phyloP scores from a whole-genome alignment of 2,113 vertebrate genomes.

The Brachypteracias leptosomus region DNA sequence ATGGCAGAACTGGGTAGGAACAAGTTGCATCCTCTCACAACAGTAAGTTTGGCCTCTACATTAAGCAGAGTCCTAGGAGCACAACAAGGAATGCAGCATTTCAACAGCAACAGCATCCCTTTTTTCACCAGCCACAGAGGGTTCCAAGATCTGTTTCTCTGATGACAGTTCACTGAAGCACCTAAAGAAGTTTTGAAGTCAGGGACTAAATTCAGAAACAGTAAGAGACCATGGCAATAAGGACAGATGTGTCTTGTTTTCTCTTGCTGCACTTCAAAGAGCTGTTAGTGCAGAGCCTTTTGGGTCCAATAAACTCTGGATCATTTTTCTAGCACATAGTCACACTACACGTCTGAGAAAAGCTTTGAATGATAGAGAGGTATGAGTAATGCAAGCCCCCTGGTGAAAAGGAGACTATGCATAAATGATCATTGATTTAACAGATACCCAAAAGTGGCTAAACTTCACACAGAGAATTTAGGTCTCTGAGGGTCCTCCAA shows the following conservation, averaged over 20 bases:
- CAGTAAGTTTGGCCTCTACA: background rate
- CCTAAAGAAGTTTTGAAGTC: background rate
- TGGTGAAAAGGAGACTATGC: background rate
- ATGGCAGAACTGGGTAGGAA: background rate
- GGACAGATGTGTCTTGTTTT: background rate
- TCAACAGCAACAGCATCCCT: background rate
- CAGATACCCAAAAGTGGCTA: background rate
- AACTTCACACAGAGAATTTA: background rate
- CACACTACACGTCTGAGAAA: background rate
- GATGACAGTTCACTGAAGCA: background rate
- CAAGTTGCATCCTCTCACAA: background rate
- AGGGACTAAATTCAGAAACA: background rate
- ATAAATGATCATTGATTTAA: background rate
- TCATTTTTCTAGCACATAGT: background rate
- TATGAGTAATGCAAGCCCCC: background rate
- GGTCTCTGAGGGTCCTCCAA: background rate
- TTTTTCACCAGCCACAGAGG: background rate
- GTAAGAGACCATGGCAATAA: background rate
- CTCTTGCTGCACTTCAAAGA: background rate
- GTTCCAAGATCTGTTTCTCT: background rate
- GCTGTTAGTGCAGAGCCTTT: background rate
- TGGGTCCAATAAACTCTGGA: background rate
- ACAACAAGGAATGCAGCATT: background rate
- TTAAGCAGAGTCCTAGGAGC: background rate
- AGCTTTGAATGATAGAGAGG: background rate